Base-by-base conservation (phyloP, 2,113 vertebrate genomes). In the Sus scrofa region DNA sequence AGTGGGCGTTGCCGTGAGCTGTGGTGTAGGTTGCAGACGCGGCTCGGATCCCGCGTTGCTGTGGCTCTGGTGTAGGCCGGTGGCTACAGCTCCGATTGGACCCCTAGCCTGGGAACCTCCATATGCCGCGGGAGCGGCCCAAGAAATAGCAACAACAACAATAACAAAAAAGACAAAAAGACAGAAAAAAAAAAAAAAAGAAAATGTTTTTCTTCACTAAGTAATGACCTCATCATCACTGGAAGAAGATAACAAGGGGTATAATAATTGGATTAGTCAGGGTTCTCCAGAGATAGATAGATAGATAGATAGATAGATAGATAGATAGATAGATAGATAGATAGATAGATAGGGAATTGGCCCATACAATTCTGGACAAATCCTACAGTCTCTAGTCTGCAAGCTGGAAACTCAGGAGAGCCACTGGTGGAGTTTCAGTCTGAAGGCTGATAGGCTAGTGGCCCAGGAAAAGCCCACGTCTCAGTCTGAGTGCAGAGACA, bases 111-210 rank as follows among this genome's bases (percentile, higher is more conserved):
- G n/a, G n/a, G n/a, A n/a, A n/a, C n/a, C n/a, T n/a, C n/a, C n/a
- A n/a, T n/a, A n/a, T n/a, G n/a, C n/a, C n/a, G n/a, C n/a, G n/a
- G n/a, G n/a, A n/a, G n/a, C n/a, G n/a, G n/a, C n/a, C n/a, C n/a
- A n/a, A n/a, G n/a, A n/a, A n/a, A n/a, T n/a, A n/a, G n/a, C n/a
- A n/a, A n/a, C n/a, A n/a, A n/a, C n/a, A n/a, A n/a, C n/a, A n/a
- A n/a, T n/a, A n/a, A n/a, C n/a, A n/a, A n/a, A n/a, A n/a, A n/a
- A n/a, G n/a, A n/a, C n/a, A n/a, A n/a, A n/a, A n/a, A n/a, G n/a
- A n/a, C n/a, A n/a, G n/a, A n/a, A n/a, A n/a, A n/a, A 63, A 91
- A 78, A 85, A 8, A 78, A n/a, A 63, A 91, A 78, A 85, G 12
- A 78, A n/a, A 85, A 56, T 54, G 63, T n/a, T 26, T 62, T 84